These are phyloP conservation scores for Drosophila bunnanda DNA, from an alignment of 2,888 invertebrate genomes.

Conservation along the genomic window DNA sequence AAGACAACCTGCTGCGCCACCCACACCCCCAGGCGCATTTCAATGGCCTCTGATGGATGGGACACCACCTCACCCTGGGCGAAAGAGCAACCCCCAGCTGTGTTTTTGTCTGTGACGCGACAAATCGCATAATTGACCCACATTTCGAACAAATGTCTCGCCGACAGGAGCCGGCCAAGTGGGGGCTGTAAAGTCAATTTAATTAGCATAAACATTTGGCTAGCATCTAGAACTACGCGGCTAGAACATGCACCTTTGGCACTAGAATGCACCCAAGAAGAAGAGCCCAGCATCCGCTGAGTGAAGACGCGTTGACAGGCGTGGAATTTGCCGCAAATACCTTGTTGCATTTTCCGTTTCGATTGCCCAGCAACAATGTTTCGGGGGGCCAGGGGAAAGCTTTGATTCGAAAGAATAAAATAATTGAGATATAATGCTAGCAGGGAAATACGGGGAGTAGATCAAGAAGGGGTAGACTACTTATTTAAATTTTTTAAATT, in stretches of 20 bases:
- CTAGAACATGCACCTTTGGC: conserved; percentile 67
- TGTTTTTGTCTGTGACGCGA: conserved; percentile 63
- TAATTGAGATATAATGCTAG: not conserved
- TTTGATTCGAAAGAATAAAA: not conserved
- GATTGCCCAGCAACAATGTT: conserved; percentile 13
- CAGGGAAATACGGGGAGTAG: not conserved
- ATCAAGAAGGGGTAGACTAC: not conserved
- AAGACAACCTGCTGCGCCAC: conserved; percentile 67
- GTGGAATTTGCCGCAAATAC: conserved; percentile 65
- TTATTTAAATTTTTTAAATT: not conserved
- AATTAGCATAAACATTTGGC: conserved; percentile 68
- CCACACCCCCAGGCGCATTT: conserved; percentile 41
- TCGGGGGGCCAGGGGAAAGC: too few relatives aligned
- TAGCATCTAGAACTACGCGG: conserved; percentile 36
- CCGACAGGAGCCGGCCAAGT: conserved; percentile 9
- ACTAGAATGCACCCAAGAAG: conserved; percentile 46
- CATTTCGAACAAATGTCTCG: conserved; percentile 60
- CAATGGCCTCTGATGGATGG: conserved; percentile 74
- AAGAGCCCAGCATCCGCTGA: conserved; percentile 41
- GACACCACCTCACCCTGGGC: conserved; percentile 16
- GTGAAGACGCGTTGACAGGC: conserved; percentile 68
- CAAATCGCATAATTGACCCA: conserved; percentile 81
- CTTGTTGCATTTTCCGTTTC: conserved; percentile 32
- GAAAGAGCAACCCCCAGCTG: conserved; percentile 12
- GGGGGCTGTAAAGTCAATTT: conserved; percentile 51